Percentiles rank a stretch among this genome's conserved stretches.
These are phyloP conservation scores for Octodonta nipae DNA, from an alignment of 2,888 invertebrate genomes.

Conservation along the genomic window DNA sequence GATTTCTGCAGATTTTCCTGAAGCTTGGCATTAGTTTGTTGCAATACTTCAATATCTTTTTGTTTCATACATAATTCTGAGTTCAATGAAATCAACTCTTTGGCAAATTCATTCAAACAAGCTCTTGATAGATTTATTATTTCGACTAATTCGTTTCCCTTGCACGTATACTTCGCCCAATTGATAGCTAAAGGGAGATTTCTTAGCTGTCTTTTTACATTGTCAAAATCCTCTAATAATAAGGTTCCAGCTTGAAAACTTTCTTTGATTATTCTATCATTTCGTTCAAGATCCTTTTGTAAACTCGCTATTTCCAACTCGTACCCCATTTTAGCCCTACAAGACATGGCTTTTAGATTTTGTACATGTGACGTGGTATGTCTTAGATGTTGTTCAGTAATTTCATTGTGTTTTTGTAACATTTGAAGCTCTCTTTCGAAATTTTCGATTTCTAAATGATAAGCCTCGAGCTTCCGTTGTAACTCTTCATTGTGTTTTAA, in stretches of 20 bases:
- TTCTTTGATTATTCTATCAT: constrained; percentile 21
- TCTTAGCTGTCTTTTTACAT: not conserved
- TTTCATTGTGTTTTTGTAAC: constrained; percentile 21
- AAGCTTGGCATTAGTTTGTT: constrained; percentile 17
- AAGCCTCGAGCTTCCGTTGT: constrained; percentile 19
- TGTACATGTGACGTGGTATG: constrained; percentile 20
- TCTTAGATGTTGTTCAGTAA: constrained; percentile 23
- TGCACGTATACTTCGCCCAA: constrained; percentile 19
- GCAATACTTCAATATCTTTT: constrained; percentile 24
- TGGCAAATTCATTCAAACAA: constrained; percentile 23
- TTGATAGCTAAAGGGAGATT: not conserved
- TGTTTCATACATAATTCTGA: constrained; percentile 17
- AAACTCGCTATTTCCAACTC: constrained; percentile 24
- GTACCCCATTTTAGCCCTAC: constrained; percentile 22
- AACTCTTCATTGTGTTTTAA: constrained; percentile 26
- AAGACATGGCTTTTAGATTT: constrained; percentile 21
- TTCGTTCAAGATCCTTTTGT: constrained; percentile 18
- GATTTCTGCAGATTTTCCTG: constrained; percentile 20
- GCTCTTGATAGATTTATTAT: constrained; percentile 21
- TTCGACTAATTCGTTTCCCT: constrained; percentile 20
- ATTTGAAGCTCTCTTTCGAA: constrained; percentile 24
- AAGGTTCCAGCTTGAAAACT: constrained; percentile 22
- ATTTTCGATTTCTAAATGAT: constrained; percentile 20
- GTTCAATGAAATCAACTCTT: constrained; percentile 17
- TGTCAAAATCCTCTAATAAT: constrained; percentile 18